These are phyloP conservation scores for Campoletis raptor DNA, from an alignment of 2,888 invertebrate species.

Conservation along the genomic window DNA sequence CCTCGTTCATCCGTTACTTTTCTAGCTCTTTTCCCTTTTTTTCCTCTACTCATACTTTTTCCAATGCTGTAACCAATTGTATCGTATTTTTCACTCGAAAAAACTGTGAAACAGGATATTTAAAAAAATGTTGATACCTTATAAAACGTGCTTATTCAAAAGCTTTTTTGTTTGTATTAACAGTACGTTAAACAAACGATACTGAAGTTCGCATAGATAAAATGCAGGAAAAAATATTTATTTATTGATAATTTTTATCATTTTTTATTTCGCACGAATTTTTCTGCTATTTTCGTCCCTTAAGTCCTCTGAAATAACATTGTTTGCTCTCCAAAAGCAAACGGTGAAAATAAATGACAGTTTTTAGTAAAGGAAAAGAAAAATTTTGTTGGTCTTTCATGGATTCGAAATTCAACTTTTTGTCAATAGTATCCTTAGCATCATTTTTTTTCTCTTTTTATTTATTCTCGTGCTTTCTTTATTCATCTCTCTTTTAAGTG, in stretches of 20 bases:
- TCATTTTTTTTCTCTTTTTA: background rate
- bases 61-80: background rate
- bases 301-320: background rate
- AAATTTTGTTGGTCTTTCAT: background rate
- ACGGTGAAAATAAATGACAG: background rate
- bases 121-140: background rate
- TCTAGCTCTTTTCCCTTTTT: conserved; percentile 4
- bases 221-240: background rate
- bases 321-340: background rate
- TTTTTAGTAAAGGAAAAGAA: background rate
- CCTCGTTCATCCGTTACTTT: conserved; percentile 18
- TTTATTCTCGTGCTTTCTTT: background rate
- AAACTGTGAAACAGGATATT: background rate
- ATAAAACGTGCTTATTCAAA: background rate
- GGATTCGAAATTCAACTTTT: background rate
- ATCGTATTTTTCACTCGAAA: background rate
- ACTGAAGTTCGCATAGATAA: background rate
- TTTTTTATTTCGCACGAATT: background rate
- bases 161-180: background rate
- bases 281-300: background rate
- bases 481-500: background rate
- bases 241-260: background rate
- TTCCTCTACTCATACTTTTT: background rate
- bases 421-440: background rate
- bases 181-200: background rate